Percentiles rank a stretch among this genome's conserved stretches.
Conservation (phyloP, 2,113 vertebrate species). For the Myotis yumanensis region DNA sequence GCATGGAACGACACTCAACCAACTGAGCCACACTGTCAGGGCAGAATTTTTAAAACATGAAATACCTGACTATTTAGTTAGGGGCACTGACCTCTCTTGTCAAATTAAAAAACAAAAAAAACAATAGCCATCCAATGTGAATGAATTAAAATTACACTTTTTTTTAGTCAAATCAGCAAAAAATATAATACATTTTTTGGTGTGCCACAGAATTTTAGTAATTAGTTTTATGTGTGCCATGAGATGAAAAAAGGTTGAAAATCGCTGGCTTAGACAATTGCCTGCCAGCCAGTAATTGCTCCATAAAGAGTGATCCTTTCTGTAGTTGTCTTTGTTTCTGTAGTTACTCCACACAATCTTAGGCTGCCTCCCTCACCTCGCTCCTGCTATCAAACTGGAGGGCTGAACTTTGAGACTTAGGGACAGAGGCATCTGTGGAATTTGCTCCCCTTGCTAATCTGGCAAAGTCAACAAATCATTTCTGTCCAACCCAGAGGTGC, state of each 20-base stretch:
- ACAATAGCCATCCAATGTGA: background rate
- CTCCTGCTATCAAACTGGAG: conserved; percentile 14
- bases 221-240: background rate
- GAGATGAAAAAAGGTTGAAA: background rate
- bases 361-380: background rate
- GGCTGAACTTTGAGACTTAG: conserved; percentile 64
- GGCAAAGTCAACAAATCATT: conserved; percentile 62
- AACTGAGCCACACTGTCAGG: too few relatives aligned
- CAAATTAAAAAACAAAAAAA: background rate
- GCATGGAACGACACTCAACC: too few relatives aligned
- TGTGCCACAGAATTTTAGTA: background rate
- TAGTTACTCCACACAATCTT: background rate
- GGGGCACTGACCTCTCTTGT: background rate
- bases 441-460: conserved; percentile 68
- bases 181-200: background rate
- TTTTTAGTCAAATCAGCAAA: background rate
- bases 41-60: background rate
- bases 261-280: background rate
- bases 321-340: background rate
- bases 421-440: conserved; percentile 53
- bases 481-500: background rate
- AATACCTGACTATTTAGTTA: background rate
- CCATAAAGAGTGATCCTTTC: background rate
- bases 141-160: background rate
- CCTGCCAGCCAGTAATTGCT: background rate